Conservation (phyloP, 2,797 vertebrate genomes). For the Tenualosa thibaudeaui region DNA sequence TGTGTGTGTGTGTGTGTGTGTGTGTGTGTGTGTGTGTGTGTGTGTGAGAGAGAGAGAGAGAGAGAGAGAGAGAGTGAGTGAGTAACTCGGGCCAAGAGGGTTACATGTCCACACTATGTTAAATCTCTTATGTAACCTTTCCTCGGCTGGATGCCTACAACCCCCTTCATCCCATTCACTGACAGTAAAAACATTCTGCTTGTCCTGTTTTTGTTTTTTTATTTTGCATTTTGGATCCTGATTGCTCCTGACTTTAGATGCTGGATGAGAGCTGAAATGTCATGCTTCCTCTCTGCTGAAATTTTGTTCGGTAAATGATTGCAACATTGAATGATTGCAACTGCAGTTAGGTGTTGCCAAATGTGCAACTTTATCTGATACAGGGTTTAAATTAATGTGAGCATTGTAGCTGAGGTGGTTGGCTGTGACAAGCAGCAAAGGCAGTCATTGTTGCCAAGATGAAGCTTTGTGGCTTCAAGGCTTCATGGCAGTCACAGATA, state of each 20-base stretch:
- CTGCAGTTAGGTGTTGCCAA: background rate
- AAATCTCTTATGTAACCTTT: background rate
- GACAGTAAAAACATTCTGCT: background rate
- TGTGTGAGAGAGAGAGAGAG: too few relatives aligned
- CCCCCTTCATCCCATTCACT: background rate
- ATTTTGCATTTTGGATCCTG: background rate
- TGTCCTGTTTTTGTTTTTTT: background rate
- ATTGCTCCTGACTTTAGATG: background rate
- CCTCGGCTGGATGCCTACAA: background rate
- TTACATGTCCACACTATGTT: background rate
- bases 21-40: slow-evolving; percentile 2
- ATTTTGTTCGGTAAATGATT: background rate
- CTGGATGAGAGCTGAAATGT: background rate
- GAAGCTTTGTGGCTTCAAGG: too few relatives aligned
- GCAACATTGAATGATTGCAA: background rate
- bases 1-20: background rate
- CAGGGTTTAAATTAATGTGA: background rate
- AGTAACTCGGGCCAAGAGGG: slow-evolving; percentile 1
- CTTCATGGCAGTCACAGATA: too few relatives aligned
- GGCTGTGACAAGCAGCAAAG: background rate
- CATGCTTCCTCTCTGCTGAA: background rate
- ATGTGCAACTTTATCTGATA: background rate
- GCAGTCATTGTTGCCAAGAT: background rate
- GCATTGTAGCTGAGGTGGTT: background rate
- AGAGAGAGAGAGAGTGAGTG: background rate